Percentiles rank a stretch among this genome's conserved stretches.
These are phyloP conservation scores for Psephotus haematonotus DNA, from an alignment of 2,113 vertebrate genomes.

Conservation along the genomic window DNA sequence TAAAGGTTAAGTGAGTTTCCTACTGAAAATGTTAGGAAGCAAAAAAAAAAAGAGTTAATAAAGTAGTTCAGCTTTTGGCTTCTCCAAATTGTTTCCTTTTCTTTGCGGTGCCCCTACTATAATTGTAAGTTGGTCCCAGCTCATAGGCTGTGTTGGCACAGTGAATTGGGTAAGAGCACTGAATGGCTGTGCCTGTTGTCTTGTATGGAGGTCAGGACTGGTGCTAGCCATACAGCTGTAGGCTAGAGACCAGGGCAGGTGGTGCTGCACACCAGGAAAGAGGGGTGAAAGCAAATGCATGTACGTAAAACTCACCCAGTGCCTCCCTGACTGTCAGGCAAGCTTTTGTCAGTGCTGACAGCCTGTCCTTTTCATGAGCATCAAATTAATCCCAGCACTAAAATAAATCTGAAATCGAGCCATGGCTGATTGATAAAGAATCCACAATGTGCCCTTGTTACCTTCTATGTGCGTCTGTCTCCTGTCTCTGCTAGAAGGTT, in stretches of 20 bases:
- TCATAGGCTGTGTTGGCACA: neutral
- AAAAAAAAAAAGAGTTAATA: neutral
- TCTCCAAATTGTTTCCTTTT: neutral
- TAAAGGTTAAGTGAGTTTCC: fast-evolving
- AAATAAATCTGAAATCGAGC: neutral
- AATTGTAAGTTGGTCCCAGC: neutral
- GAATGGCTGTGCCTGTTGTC: neutral
- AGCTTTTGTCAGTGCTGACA: neutral
- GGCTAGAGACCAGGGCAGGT: neutral
- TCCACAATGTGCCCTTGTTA: neutral
- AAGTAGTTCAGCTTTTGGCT: neutral
- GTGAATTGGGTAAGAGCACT: neutral
- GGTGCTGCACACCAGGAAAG: neutral
- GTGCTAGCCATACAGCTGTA: neutral
- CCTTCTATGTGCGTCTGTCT: neutral
- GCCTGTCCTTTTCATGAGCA: neutral
- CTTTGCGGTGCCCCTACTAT: neutral
- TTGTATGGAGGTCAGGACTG: neutral
- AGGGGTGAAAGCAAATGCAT: neutral
- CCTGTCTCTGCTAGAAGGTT: neutral
- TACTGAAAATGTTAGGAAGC: neutral
- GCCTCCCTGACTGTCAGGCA: neutral
- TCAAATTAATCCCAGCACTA: conserved; percentile 9
- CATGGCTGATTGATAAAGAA: neutral
- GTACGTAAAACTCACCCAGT: neutral